Conservation (phyloP, 1,140 invertebrate species). For the Drosophila nigromelanica region DNA sequence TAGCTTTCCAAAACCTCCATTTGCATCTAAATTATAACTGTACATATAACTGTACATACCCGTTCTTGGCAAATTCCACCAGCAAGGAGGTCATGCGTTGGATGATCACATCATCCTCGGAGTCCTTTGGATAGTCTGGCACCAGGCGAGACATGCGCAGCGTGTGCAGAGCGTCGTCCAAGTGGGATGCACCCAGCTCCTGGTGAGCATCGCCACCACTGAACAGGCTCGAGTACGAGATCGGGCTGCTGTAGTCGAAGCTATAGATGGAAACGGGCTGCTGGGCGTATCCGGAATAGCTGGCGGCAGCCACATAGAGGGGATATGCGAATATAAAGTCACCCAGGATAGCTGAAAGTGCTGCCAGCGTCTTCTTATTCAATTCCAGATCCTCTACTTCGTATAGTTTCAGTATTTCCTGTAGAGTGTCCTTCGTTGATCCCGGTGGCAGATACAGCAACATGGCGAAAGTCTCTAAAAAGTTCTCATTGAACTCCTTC, state of each 20-base stretch:
- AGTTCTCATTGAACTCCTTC: constrained; percentile 49
- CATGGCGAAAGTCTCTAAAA: constrained; percentile 28
- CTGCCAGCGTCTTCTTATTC: constrained; percentile 43
- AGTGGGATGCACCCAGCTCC: constrained; percentile 54
- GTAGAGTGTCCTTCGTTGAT: not conserved
- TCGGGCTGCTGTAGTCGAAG: constrained; percentile 38
- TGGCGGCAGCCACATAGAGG: constrained; percentile 39
- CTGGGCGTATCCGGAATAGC: constrained; percentile 49
- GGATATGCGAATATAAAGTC: constrained; percentile 63
- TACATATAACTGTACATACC: constrained; percentile 30
- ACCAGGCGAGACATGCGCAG: constrained; percentile 32
- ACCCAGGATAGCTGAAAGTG: constrained; percentile 36
- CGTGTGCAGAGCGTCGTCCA: constrained; percentile 67
- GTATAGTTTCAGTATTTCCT: constrained; percentile 33
- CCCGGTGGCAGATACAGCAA: constrained; percentile 34
- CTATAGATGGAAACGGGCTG: constrained; percentile 51
- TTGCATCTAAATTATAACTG: not conserved
- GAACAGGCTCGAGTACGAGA: not conserved
- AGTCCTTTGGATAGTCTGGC: constrained; percentile 38
- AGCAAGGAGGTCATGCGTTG: constrained; percentile 41
- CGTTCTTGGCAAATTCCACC: constrained; percentile 52
- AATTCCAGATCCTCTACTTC: constrained; percentile 21
- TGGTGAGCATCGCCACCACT: not conserved
- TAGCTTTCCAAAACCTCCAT: too few relatives aligned
- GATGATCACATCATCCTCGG: constrained; percentile 34